Base-by-base conservation (phyloP, 1,140 invertebrate genomes). In the Cherax quadricarinatus region DNA sequence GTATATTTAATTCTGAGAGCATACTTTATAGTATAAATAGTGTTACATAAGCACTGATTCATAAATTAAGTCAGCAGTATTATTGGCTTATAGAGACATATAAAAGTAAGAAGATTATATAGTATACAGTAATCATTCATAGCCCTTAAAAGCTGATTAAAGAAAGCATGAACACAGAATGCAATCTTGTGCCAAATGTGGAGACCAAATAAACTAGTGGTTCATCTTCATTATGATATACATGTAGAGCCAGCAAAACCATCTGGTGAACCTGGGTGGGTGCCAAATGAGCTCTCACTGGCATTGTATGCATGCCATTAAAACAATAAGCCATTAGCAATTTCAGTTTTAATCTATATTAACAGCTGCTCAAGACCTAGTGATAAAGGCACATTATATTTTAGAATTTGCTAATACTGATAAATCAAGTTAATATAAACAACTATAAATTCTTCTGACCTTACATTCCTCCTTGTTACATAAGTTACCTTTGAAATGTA, bases 291-390 rank as follows among this genome's bases (percentile, higher is more conserved):
- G 30, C 30, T 41, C 2, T 41, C 30, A 41, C 30, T 41, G 30
- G 30, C 30, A 41, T 2, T 41, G 30, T 41, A 41, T 21, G 70
- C 70, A 7, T 30, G 70, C 70, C 70, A 75, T 30, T 75, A 21
- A 24, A 75, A n/a, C 70, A 75, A 9, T 75, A 75, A 75, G 24
- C 70, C 70, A 75, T 75, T 30, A 75, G 70, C 70, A 75, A n/a
- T 75, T 75, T 7, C 24, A 75, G 1, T 75, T 21, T 75, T 21
- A 30, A 30, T 75, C 30, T 75, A 21, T 66, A 66, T 66, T 10
- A 75, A 24, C 24, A 75, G 24, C 24, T 75, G 70, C 70, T 75
- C n/a, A 16, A 75, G 70, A 75, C 24, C 70, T 75, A 75, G 21
- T 75, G 24, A 30, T 24, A 75, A 75, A 75, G 70, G 70, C 70